Conservation (phyloP, 2,113 vertebrate genomes). For the Antigone vipio region DNA sequence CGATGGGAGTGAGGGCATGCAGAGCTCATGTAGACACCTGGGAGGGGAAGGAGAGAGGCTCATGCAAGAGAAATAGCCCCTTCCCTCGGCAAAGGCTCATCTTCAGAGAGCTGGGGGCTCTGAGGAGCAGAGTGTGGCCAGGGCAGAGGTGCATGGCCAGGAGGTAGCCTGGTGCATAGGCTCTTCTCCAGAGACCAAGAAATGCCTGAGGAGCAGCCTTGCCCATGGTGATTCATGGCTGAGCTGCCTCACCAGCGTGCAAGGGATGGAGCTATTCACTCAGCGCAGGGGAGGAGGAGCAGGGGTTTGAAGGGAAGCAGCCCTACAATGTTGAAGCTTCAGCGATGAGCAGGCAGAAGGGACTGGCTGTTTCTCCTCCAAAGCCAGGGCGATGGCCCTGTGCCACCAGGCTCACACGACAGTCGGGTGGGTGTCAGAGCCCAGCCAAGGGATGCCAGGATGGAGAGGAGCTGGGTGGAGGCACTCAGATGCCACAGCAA, state of each 20-base stretch:
- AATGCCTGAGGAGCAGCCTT: background rate
- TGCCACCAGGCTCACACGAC: background rate
- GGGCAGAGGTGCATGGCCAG: background rate
- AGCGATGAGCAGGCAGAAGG: background rate
- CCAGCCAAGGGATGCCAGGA: background rate
- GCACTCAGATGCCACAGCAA: background rate
- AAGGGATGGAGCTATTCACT: fast-evolving
- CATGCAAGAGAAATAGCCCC: background rate
- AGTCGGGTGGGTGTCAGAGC: background rate
- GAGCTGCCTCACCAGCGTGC: fast-evolving
- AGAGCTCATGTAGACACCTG: background rate
- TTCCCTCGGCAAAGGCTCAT: background rate
- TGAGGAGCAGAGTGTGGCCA: background rate
- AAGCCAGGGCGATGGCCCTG: background rate
- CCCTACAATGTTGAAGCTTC: background rate
- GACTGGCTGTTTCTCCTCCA: background rate
- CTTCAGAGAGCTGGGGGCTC: fast-evolving
- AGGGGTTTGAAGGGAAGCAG: background rate
- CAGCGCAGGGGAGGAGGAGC: background rate
- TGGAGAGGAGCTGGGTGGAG: background rate
- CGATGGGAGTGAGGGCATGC: fast-evolving
- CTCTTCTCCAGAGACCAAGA: background rate
- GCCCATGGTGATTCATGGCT: background rate
- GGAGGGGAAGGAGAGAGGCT: background rate
- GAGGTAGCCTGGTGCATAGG: background rate